Base-by-base conservation (phyloP, 2,888 invertebrate genomes). In the Hydraecia micacea region DNA sequence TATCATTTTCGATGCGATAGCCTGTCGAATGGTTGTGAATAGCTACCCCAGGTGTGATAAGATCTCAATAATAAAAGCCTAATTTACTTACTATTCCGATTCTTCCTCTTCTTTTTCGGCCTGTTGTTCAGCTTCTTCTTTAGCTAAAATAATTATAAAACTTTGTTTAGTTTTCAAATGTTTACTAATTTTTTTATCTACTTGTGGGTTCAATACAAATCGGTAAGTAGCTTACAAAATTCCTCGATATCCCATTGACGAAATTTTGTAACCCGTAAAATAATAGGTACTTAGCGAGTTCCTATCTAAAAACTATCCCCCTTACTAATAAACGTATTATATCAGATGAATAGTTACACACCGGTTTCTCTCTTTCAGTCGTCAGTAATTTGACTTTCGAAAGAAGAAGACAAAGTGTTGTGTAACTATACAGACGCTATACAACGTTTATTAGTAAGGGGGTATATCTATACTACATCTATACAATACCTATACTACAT, bases 41-140 rank as follows among this genome's bases (percentile, higher is more conserved):
- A 42, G 42, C 42, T 42, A 42, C 11, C 2, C 46, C 39, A 46
- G 21, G 42, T 67, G 21, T 28, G 28, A 42, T n/a, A 2, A 32
- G 15, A 69, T 69, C 32, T 6, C 25, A 36, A 69, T 36, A 32
- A 58, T 36, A 18, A 25, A 58, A 25, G 9, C 18, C 25, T 36
- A 18, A 36, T 7, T 58, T 1, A 63, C 86, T 81, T 79, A 86
- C 86, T 84, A 83, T 42, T 81, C 83, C 52, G 39, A 0, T 32
- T 76, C 80, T 32, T 52, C 73, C 58, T 42, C 67, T 39, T 66
- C 55, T 28, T 72, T 36, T 58, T 55, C 52, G 1, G 32, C 42
- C 25, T n/a, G 32, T 65, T 71, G 49, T 52, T 77, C 60, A 25
- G 67, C 73, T 60, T 79, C 52, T 73, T 79, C 78, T 55, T 13